Base-by-base conservation (phyloP, 2,888 invertebrate genomes). In the Eilema griseolum region DNA sequence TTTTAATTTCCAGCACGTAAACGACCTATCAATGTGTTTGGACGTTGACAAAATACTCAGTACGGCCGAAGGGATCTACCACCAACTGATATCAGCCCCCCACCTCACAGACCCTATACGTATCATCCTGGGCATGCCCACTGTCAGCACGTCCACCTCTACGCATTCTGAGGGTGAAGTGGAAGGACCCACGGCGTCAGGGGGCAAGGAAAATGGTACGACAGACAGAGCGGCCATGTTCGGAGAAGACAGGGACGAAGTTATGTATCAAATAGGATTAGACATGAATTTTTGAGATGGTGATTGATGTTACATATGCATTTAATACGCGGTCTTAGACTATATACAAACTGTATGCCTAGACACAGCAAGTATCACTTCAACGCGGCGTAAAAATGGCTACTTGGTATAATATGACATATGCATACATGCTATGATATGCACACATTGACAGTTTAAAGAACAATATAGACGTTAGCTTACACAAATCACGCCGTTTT, bases 21-120 rank as follows among this genome's bases (percentile, higher is more conserved):
- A 99, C 93, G 99, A 99, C 89, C 94, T 99, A 77, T 98, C 98
- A 16, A 97, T 98, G 90, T 97, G 97, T 77, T 97, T 99, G 65
- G 97, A 99, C 86, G 95, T 99, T 12, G 97, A 98, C 73, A 96
- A 97, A 78, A 97, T 98, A 65, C 92, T 99, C 31, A 97, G 97
- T 82, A 97, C 97, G 73, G 99, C 99, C 0, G 99, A 99, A 92
- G 98, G 98, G 12, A 99, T 99, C 82, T 99, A 97, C 92, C 96
- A 97, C 83, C 99, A 99, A 91, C 96, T 99, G 1, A 96, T 97
- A 79, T 96, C 96, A 20, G 96, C 97, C 0, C 96, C 96, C 1
- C 96, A 97, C 82, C 92, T 98, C 68, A 97, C 97, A 0, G 97
- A 98, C 87, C 96, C 96, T 75, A 96, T 98, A 67, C 94, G 98